Evolutionary conservation across 2,888 invertebrate genomes (phyloP), one percentile per base, ranked within the genome.

Genomic region (Idaea aversata): DNA sequence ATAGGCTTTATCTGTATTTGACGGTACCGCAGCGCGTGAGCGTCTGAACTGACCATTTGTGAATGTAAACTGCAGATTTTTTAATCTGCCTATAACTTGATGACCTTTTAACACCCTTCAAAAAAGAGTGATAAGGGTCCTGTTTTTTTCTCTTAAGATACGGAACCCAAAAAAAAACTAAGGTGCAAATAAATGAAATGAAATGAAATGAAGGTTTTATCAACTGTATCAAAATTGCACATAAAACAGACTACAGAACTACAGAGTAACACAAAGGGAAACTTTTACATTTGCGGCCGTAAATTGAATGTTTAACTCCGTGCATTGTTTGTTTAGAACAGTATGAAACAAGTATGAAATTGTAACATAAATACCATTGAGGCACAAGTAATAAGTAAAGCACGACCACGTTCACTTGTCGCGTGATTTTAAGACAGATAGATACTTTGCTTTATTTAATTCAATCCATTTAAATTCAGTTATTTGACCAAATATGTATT

Each of bases 271-370:
- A 82, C 81, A 85, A 82, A 77, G 72, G 61, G 65, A 75, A 84
- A 85, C 77, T 84, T 83, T 78, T 65, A 69, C 71, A 72, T 69
- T 73, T 75, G 78, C 67, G 77, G 80, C 74, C 75, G 76, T 81
- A 82, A 85, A 86, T 87, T 86, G 82, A 86, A 84, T 85, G 83
- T 81, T 70, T 80, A 83, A 79, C 81, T 80, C 77, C 75, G 75
- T 85, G 81, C 83, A 81, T 84, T 79, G 78, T 77, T 70, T 62
- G 64, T 70, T 75, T 70, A 75, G 67, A 69, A 75, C 72, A 72
- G 75, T 75, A 71, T 73, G 75, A 76, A 75, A 75, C 74, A 72
- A 72, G 75, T 75, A 71, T 73, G 75, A 76, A 75, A 75, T 75
- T 78, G 71, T 67, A 60, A 61, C 68, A 38, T 63, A 69, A 70